Percentiles rank a stretch among this genome's conserved stretches.
These are phyloP conservation scores for Xiphophorus birchmanni DNA, from an alignment of 2,797 vertebrate species.

Conservation along the genomic window DNA sequence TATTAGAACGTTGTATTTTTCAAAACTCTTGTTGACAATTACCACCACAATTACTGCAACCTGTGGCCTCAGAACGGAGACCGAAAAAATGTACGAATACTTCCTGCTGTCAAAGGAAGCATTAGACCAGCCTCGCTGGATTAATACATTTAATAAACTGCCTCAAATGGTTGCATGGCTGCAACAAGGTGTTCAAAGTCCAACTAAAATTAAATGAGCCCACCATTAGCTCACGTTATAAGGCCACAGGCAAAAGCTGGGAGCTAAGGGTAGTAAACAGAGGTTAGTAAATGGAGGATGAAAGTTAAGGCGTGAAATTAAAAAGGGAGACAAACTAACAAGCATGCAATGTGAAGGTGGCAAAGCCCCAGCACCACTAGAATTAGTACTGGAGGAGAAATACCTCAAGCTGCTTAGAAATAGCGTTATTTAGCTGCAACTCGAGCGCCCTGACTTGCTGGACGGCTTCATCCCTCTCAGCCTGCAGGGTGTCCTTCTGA, in stretches of 20 bases:
- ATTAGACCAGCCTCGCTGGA: background rate
- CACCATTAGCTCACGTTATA: constrained; percentile 61
- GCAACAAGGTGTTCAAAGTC: background rate
- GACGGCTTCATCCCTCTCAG: constrained; percentile 83
- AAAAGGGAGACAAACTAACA: constrained; percentile 52
- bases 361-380: constrained; percentile 64
- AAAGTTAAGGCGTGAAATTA: constrained; percentile 1
- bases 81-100: background rate
- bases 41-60: constrained; percentile 39
- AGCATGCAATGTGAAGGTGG: constrained; percentile 75
- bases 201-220: constrained; percentile 12
- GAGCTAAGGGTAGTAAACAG: constrained; percentile 45
- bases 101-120: background rate
- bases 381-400: constrained; percentile 76
- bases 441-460: constrained; percentile 85
- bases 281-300: constrained; percentile 56
- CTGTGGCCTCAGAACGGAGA: constrained; percentile 79
- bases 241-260: constrained; percentile 75
- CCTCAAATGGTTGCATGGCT: background rate
- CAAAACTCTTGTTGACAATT: constrained; percentile 19
- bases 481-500: constrained; percentile 81
- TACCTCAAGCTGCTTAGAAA: constrained; percentile 89
- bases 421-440: constrained; percentile 85
- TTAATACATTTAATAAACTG: background rate
- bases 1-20: constrained; percentile 11